Evolutionary conservation across 2,113 vertebrate species (phyloP).

Genomic region (Caloenas nicobarica): DNA sequence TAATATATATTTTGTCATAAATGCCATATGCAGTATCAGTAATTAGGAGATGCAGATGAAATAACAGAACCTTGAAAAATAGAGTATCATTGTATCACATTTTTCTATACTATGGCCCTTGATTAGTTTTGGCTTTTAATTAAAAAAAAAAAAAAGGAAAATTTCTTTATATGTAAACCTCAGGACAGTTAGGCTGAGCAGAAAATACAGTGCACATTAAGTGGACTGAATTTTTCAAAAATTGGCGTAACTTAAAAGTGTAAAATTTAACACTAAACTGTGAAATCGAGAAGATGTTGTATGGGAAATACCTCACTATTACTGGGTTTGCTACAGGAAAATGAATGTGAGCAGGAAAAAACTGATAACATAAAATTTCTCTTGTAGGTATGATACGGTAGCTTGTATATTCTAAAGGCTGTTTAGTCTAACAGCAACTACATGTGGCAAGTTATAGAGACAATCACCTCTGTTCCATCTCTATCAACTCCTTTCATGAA

Average conservation of each 20-base stretch:
- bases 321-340: not conserved
- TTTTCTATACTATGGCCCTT: not conserved
- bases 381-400: not conserved
- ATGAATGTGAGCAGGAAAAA: not conserved
- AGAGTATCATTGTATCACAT: not conserved
- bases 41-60: not conserved
- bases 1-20: conserved; percentile 30
- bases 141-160: not conserved
- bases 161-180: not conserved
- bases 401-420: not conserved
- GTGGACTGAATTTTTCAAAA: not conserved
- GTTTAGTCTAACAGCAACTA: not conserved
- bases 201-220: not conserved
- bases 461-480: not conserved
- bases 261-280: not conserved
- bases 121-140: not conserved
- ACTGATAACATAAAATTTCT: not conserved
- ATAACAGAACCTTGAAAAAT: not conserved
- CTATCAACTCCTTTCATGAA: not conserved
- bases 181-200: not conserved
- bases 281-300: not conserved
- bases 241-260: not conserved
- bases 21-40: not conserved
- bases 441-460: not conserved
- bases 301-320: not conserved